phyloP scores from a whole-genome alignment of 2,113 vertebrate genomes.

The Athene noctua region DNA sequence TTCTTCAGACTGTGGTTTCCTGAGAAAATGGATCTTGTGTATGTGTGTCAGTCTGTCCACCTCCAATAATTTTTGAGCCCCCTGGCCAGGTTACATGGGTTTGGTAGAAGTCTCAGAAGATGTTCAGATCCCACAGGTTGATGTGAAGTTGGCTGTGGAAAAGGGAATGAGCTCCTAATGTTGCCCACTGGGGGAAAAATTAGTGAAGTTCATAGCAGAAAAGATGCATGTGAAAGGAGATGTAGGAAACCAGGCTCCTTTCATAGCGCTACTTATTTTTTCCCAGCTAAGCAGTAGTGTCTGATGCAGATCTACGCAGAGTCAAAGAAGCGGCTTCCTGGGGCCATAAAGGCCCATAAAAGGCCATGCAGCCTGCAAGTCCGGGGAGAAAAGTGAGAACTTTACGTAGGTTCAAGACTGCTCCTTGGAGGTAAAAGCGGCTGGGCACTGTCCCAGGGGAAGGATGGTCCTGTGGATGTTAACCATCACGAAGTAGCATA shows the following conservation, averaged over 20 bases:
- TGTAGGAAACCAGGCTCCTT: background rate
- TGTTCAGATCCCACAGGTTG: background rate
- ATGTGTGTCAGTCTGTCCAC: background rate
- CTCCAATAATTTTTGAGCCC: background rate
- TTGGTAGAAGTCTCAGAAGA: background rate
- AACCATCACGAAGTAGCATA: accelerated
- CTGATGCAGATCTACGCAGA: background rate
- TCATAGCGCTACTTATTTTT: background rate
- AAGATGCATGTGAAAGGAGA: background rate
- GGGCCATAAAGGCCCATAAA: background rate
- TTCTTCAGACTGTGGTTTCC: background rate
- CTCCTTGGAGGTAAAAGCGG: background rate
- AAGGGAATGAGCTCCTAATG: background rate
- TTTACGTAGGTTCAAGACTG: background rate
- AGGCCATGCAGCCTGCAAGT: background rate
- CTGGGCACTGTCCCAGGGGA: background rate
- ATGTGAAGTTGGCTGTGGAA: background rate
- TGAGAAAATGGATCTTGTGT: background rate
- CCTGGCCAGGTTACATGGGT: background rate
- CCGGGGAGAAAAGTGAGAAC: background rate
- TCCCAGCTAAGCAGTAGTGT: background rate
- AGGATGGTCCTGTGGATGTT: background rate
- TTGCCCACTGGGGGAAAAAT: background rate
- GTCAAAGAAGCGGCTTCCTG: background rate
- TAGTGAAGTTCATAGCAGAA: background rate